These are phyloP conservation scores for Drosophila athabasca DNA, from an alignment of 1,140 invertebrate species.

Conservation along the genomic window DNA sequence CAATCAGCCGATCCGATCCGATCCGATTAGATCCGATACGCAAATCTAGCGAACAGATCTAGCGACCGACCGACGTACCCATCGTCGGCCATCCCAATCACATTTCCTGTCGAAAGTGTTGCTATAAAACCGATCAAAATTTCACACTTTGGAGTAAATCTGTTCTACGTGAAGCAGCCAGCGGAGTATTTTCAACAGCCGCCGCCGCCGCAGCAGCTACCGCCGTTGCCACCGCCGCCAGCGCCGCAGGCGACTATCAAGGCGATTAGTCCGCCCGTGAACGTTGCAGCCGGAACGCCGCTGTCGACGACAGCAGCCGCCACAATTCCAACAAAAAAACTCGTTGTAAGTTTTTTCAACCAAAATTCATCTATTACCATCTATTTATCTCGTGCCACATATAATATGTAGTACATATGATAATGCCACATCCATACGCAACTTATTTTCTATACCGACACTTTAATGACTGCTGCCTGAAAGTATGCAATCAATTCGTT, in stretches of 20 bases:
- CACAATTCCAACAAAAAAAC: constrained; percentile 84
- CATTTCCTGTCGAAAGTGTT: constrained; percentile 81
- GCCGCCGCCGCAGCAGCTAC: constrained; percentile 82
- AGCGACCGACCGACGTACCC: constrained; percentile 42
- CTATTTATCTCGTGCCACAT: too few relatives aligned
- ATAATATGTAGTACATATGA: too few relatives aligned
- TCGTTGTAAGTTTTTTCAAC: constrained; percentile 75
- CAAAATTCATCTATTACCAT: too few relatives aligned
- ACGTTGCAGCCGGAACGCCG: constrained; percentile 42
- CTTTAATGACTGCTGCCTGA: too few relatives aligned
- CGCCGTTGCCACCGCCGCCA: constrained; percentile 67
- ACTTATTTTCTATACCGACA: too few relatives aligned
- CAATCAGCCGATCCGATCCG: constrained; percentile 6
- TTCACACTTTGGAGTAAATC: constrained; percentile 84
- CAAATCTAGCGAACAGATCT: too few relatives aligned
- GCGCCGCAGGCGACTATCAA: constrained; percentile 64
- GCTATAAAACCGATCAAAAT: constrained; percentile 83
- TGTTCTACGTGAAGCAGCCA: constrained; percentile 84
- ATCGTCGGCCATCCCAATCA: constrained; percentile 45
- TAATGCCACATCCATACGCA: too few relatives aligned
- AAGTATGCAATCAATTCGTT: too few relatives aligned
- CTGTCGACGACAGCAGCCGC: constrained; percentile 78
- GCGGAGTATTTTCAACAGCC: constrained; percentile 84
- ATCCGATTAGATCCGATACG: too few relatives aligned
- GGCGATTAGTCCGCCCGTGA: too few relatives aligned